phyloP scores from a whole-genome alignment of 2,888 invertebrate genomes.

The Eupithecia centaureata region DNA sequence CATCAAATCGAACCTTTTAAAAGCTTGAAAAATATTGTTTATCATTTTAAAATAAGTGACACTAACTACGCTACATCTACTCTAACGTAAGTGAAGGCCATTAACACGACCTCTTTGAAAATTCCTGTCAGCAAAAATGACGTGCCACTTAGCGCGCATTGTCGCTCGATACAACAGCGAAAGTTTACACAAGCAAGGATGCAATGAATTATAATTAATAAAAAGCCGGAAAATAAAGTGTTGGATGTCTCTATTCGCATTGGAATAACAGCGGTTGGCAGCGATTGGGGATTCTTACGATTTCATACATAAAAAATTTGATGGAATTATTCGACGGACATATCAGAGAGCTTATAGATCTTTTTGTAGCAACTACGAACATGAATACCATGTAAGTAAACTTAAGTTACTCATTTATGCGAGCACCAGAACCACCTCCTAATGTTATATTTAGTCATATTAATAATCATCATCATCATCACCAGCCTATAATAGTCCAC shows the following conservation, averaged over 20 bases:
- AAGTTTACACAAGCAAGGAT: conserved; percentile 33
- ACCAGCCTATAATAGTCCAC: too few relatives aligned
- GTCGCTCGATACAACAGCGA: conserved; percentile 38
- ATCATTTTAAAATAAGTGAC: conserved; percentile 9
- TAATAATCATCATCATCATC: too few relatives aligned
- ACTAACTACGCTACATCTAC: not conserved
- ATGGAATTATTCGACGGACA: too few relatives aligned
- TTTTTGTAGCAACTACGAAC: too few relatives aligned
- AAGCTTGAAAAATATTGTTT: not conserved
- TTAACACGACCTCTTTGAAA: conserved; percentile 37
- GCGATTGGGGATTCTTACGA: too few relatives aligned
- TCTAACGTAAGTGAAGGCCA: conserved; percentile 28
- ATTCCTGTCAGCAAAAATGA: conserved; percentile 39
- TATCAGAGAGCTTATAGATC: too few relatives aligned
- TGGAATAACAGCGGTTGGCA: not conserved
- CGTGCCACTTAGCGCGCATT: conserved; percentile 39
- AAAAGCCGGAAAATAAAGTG: conserved; percentile 9
- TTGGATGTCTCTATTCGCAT: not conserved
- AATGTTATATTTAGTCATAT: too few relatives aligned
- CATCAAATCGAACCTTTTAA: not conserved
- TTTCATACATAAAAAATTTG: too few relatives aligned
- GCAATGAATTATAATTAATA: conserved; percentile 6
- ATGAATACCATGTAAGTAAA: too few relatives aligned
- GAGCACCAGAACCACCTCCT: too few relatives aligned
- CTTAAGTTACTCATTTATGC: too few relatives aligned